phyloP scores from a whole-genome alignment of 2,888 invertebrate species.

The Agonopterix subpropinquella region DNA sequence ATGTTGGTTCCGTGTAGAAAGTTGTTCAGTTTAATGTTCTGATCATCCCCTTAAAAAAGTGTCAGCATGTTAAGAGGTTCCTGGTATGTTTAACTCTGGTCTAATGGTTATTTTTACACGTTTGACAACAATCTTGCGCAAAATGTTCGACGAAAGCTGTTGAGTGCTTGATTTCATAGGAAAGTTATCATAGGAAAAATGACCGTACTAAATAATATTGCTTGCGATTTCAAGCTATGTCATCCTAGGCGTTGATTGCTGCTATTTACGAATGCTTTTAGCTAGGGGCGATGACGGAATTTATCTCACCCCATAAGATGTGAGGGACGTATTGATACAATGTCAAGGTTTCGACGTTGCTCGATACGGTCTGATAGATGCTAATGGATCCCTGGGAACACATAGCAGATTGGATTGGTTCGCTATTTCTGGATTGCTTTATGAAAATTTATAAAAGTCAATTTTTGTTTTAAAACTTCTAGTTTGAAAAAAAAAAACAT shows the following conservation, averaged over 20 bases:
- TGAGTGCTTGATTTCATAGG: no score
- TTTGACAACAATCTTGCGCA: no score
- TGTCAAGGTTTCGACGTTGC: conserved; percentile 44
- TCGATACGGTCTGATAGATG: conserved; percentile 48
- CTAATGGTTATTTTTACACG: no score
- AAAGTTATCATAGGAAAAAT: no score
- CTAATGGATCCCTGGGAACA: conserved; percentile 56
- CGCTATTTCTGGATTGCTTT: conserved; percentile 17
- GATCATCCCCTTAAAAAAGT: no score
- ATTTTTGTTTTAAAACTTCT: neutral
- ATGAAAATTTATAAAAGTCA: conserved; percentile 18
- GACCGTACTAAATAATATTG: no score
- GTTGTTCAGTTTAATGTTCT: no score
- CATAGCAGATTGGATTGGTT: conserved; percentile 18
- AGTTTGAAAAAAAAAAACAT: neutral
- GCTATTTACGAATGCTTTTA: conserved; percentile 52
- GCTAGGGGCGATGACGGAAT: conserved; percentile 38
- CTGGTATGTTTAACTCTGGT: no score
- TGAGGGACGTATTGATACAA: conserved; percentile 39
- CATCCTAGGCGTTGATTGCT: conserved; percentile 7
- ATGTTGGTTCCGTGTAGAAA: no score
- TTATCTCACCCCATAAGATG: conserved; percentile 46
- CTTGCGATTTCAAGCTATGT: no score
- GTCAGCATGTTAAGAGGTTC: no score
- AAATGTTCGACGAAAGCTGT: no score